These are phyloP conservation scores for Rissa tridactyla DNA, from an alignment of 2,113 vertebrate genomes.

Conservation along the genomic window DNA sequence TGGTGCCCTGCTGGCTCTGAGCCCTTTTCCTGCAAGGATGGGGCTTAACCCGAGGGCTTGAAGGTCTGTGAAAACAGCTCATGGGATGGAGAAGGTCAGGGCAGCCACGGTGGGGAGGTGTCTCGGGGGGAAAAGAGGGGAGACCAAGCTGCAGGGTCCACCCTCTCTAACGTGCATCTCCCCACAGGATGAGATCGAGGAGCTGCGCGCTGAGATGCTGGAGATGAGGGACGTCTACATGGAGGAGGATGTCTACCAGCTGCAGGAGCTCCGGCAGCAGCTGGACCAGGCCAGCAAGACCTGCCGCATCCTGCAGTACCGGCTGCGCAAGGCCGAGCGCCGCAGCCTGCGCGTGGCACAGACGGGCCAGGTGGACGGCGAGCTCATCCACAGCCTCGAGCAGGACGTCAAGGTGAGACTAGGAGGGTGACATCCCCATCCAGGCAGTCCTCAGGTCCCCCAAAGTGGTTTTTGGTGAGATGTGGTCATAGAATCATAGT, in stretches of 20 bases:
- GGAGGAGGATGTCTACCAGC: constrained; percentile 97
- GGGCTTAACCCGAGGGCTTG: neutral
- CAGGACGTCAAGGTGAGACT: constrained; percentile 93
- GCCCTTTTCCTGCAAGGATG: neutral
- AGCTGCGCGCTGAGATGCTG: constrained; percentile 96
- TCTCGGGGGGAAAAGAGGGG: accelerated
- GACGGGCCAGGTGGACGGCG: constrained; percentile 92
- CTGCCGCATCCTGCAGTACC: constrained; percentile 97
- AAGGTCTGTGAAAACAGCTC: neutral
- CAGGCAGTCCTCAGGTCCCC: neutral
- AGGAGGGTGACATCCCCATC: accelerated
- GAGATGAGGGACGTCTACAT: constrained; percentile 99
- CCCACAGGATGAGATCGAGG: constrained; percentile 93
- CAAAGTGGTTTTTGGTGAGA: neutral
- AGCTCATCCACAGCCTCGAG: constrained; percentile 92
- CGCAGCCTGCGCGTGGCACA: constrained; percentile 93
- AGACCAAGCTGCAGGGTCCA: accelerated
- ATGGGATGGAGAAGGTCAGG: neutral
- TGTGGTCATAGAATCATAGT: accelerated
- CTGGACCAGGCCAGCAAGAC: constrained; percentile 97
- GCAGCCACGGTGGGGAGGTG: neutral
- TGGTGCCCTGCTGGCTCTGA: neutral
- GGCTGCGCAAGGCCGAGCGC: constrained; percentile 93
- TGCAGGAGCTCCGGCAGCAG: constrained; percentile 96
- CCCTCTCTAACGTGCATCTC: neutral